A percentile compares a stretch with the other conserved stretches of the same genome.
These are phyloP conservation scores for Megaustenia siamemsis DNA, from an alignment of 2,888 invertebrate species.

Conservation along the genomic window DNA sequence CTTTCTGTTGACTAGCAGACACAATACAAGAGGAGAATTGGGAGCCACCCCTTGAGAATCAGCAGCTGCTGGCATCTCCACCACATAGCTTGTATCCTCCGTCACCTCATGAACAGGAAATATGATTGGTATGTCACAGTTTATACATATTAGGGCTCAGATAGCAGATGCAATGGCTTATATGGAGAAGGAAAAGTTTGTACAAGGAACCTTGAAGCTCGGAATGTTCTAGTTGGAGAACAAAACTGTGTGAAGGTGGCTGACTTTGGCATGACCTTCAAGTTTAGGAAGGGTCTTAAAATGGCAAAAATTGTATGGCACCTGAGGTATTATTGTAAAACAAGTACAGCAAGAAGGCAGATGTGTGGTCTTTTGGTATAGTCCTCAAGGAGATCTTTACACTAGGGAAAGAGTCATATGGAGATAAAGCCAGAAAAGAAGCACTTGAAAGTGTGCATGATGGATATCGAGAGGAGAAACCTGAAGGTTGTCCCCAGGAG, in stretches of 20 bases:
- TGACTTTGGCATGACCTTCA: slow-evolving; percentile 80
- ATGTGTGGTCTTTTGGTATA: slow-evolving; percentile 77
- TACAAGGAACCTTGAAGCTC: slow-evolving; percentile 79
- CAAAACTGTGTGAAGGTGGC: slow-evolving; percentile 79
- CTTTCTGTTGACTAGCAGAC: slow-evolving; percentile 71
- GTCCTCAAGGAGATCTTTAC: slow-evolving; percentile 74
- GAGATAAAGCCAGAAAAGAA: slow-evolving; percentile 74
- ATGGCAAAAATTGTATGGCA: slow-evolving; percentile 78
- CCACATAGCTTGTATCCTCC: slow-evolving; percentile 71
- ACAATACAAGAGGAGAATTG: slow-evolving; percentile 69
- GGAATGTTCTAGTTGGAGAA: slow-evolving; percentile 79
- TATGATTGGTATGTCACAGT: slow-evolving; percentile 81
- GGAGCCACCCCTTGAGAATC: slow-evolving; percentile 60
- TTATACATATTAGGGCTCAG: slow-evolving; percentile 61
- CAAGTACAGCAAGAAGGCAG: slow-evolving; percentile 74
- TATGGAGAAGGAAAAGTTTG: slow-evolving; percentile 79
- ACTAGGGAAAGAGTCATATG: slow-evolving; percentile 75
- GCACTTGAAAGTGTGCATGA: slow-evolving; percentile 74
- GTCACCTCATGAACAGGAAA: slow-evolving; percentile 70
- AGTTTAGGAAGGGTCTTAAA: slow-evolving; percentile 74
- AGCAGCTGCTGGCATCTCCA: slow-evolving; percentile 54
- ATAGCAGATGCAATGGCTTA: slow-evolving; percentile 80
- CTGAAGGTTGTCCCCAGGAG: slow-evolving; percentile 71
- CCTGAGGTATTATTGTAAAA: slow-evolving; percentile 75
- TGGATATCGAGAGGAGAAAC: slow-evolving; percentile 72